A percentile compares a stretch with the other conserved stretches of the same genome.
These are phyloP conservation scores for Eupristina koningsbergeri DNA, from an alignment of 1,140 invertebrate species.

Conservation along the genomic window DNA sequence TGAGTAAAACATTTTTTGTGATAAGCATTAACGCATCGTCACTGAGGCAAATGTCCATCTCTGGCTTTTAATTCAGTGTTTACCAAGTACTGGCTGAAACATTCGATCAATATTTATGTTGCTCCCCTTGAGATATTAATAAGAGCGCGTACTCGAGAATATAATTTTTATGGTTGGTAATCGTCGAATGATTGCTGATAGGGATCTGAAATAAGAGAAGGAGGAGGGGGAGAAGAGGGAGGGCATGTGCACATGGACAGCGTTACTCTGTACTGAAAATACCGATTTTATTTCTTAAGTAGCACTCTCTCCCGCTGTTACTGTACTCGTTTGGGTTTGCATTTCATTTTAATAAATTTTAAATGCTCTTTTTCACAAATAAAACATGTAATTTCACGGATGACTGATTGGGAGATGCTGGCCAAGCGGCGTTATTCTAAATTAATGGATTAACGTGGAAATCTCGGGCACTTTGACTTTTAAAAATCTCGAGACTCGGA, in stretches of 20 bases:
- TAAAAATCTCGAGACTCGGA: background rate
- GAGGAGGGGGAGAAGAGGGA: too few species aligned
- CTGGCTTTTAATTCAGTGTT: background rate
- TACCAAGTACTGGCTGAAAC: background rate
- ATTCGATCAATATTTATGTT: background rate
- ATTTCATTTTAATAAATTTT: conserved; percentile 20
- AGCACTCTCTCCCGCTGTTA: background rate
- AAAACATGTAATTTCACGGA: conserved; percentile 16
- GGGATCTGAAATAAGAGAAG: too few species aligned
- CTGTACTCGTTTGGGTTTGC: background rate
- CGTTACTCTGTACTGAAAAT: too few species aligned
- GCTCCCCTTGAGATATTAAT: background rate
- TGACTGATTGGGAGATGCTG: background rate
- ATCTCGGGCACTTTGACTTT: background rate
- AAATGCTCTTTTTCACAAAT: background rate
- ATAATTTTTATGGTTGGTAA: background rate
- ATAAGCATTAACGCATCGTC: background rate
- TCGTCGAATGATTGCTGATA: background rate
- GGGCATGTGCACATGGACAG: background rate
- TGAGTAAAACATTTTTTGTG: background rate
- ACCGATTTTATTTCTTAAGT: conserved; percentile 5
- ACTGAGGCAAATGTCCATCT: background rate
- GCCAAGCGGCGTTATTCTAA: background rate
- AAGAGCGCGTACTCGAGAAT: background rate
- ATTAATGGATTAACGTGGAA: background rate